These are phyloP conservation scores for Emydura subglobosa DNA, from an alignment of 2,113 vertebrate genomes.

Conservation along the genomic window DNA sequence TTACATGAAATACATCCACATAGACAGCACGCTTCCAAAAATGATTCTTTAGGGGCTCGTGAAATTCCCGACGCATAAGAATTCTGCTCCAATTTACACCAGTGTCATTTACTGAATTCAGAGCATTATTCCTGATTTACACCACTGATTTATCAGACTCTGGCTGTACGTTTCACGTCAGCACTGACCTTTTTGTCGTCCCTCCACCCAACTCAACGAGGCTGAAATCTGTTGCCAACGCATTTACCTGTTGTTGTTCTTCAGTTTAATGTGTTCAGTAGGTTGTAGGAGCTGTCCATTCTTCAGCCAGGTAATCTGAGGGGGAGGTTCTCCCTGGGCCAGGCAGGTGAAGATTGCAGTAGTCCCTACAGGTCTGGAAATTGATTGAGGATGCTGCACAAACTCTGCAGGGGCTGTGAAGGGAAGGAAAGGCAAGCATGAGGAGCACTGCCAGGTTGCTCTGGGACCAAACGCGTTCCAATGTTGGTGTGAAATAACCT, in stretches of 20 bases:
- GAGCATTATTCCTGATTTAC: neutral
- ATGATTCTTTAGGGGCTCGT: neutral
- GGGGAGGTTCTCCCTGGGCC: constrained; percentile 92
- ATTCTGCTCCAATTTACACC: neutral
- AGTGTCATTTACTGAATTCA: neutral
- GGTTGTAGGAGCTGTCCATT: constrained; percentile 95
- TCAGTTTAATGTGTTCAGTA: constrained; percentile 91
- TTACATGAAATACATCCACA: neutral
- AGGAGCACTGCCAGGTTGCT: neutral
- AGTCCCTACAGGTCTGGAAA: constrained; percentile 92
- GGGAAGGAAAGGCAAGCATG: neutral
- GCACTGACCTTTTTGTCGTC: neutral
- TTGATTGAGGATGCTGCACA: constrained; percentile 95
- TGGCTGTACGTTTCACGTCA: neutral
- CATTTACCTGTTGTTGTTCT: constrained; percentile 95
- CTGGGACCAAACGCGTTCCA: accelerated
- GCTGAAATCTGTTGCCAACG: accelerated
- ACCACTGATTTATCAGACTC: neutral
- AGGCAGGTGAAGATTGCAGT: constrained; percentile 97
- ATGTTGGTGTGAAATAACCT: accelerated
- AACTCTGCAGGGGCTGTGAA: constrained; percentile 94
- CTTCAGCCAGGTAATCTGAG: constrained; percentile 96
- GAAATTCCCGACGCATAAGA: neutral
- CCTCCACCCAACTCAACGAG: neutral
- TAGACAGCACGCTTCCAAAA: neutral